Base-by-base conservation (phyloP, 2,888 invertebrate species). In the Geotrupes spiniger region DNA sequence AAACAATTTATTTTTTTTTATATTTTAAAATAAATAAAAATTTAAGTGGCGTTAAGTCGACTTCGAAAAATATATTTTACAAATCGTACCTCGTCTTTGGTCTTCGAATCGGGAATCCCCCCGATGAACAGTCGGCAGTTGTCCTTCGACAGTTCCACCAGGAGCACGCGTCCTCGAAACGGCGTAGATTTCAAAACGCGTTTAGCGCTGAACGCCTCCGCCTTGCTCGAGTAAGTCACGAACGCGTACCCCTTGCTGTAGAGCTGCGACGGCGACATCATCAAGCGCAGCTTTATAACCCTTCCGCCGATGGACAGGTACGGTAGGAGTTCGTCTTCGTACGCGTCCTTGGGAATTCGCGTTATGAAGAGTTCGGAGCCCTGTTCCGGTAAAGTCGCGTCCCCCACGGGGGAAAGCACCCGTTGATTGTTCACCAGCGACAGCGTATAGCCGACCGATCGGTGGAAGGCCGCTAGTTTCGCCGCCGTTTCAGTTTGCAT, bases 291-390 rank as follows among this genome's bases (percentile, higher is more conserved):
- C 62, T 87, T 84, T 68, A 87, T 85, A 27, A 93, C 79, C 14
- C 74, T 77, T 0, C 89, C 92, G 1, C 81, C 72, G 27, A 62
- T 74, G 2, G 81, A 74, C 56, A 92, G 84, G 0, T 90, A 63
- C 0, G 89, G 89, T 31, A 89, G 81, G 26, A 92, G 71, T 57
- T 84, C 89, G 58, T 90, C 86, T 71, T 92, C 92, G 64, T 79
- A 88, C 52, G 85, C 78, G 60, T 89, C 83, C 5, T 87, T 74
- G 0, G 91, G 91, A 0, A 93, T 74, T 62, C 87, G 87, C 0
- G 90, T 90, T 2, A 92, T 75, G 66, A 89, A 90, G 0, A 90
- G 75, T 74, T 93, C 92, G 58, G 83, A 81, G 15, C 90, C 89
- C 64, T 50, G 59, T 1, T 64, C 72, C 0, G 81, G 86, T 2